Conservation (phyloP, 2,888 invertebrate genomes). For the Lacanobia wlatinum region DNA sequence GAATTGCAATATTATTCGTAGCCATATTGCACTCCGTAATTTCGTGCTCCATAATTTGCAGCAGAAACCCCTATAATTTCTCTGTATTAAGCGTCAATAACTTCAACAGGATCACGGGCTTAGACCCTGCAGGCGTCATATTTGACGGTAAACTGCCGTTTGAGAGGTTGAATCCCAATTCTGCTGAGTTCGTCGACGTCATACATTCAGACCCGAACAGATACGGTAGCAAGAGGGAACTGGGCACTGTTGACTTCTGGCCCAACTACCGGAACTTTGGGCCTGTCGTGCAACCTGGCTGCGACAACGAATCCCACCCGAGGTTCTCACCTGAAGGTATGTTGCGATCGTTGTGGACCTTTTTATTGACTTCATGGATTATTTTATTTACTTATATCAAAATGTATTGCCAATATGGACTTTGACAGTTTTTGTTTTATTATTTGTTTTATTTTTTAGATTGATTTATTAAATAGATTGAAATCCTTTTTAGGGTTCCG, state of each 20-base stretch:
- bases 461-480: no score
- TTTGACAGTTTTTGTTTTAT: no score
- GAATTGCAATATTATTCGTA: conserved; percentile 1
- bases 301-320: conserved; percentile 64
- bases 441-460: no score
- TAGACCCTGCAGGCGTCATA: conserved; percentile 81
- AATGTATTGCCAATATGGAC: no score
- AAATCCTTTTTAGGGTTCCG: no score
- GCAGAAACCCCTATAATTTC: not conserved
- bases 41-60: not conserved
- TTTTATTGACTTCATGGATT: not conserved
- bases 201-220: conserved; percentile 84
- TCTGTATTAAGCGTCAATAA: conserved; percentile 14
- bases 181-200: conserved; percentile 79
- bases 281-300: conserved; percentile 81
- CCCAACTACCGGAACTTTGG: conserved; percentile 80
- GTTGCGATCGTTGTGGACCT: not conserved
- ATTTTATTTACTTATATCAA: no score
- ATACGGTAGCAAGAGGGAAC: conserved; percentile 75
- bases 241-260: conserved; percentile 86
- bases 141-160: conserved; percentile 76
- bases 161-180: conserved; percentile 74
- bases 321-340: conserved; percentile 80
- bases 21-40: not conserved
- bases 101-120: conserved; percentile 80